Percentiles rank a stretch among this genome's conserved stretches.
Evolutionary conservation across 2,797 vertebrate genomes (phyloP).

Genomic region (Hoplostethus mediterraneus): DNA sequence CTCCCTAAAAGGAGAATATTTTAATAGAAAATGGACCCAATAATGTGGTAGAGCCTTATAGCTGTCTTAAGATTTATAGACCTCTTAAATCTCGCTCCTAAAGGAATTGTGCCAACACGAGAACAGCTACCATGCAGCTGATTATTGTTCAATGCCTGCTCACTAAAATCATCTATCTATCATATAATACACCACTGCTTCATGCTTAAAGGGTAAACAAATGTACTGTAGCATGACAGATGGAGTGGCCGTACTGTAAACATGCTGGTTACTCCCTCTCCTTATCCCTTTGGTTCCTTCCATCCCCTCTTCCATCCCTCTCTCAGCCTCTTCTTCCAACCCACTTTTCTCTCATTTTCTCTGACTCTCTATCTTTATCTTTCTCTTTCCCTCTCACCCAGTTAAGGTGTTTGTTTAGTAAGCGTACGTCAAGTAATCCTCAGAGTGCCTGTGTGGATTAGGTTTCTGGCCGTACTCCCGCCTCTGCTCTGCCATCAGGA

Average conservation of each 20-base stretch:
- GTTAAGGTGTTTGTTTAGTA: constrained; percentile 65
- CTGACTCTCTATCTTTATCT: constrained; percentile 12
- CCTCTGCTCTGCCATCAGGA: constrained; percentile 36
- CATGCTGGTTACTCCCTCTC: constrained; percentile 30
- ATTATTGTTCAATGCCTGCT: constrained; percentile 9
- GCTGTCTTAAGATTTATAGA: constrained; percentile 26
- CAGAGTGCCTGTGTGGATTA: constrained; percentile 70
- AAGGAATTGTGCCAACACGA: not conserved
- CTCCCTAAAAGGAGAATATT: not conserved
- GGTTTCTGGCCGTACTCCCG: constrained; percentile 54
- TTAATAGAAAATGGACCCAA: constrained; percentile 7
- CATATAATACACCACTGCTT: not conserved
- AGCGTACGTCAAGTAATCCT: constrained; percentile 65
- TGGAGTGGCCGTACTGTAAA: constrained; percentile 43
- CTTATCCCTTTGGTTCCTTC: constrained; percentile 9
- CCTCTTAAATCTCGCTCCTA: constrained; percentile 15
- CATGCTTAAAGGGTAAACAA: constrained; percentile 29
- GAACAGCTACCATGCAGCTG: constrained; percentile 13
- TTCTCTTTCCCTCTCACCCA: constrained; percentile 49
- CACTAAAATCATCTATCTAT: constrained; percentile 20
- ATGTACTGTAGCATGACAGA: constrained; percentile 22
- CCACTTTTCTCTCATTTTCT: constrained; percentile 10
- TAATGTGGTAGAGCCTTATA: constrained; percentile 16
- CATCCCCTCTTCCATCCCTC: constrained; percentile 2
- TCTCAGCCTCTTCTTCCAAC: not conserved